These are phyloP conservation scores for Rhinophrynus dorsalis DNA, from an alignment of 2,797 vertebrate genomes.

Conservation along the genomic window DNA sequence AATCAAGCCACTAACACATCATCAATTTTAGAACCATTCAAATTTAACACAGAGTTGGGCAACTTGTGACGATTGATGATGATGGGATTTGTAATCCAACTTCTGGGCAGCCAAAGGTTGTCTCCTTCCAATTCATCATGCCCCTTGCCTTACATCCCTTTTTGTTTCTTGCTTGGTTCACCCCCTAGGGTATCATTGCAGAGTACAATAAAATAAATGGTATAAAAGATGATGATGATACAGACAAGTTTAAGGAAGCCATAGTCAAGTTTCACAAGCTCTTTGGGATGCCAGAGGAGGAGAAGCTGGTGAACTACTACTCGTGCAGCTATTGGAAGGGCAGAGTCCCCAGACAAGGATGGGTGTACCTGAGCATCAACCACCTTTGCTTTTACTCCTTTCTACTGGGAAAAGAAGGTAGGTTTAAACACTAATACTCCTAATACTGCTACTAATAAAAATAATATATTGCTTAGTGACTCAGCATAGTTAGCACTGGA, in stretches of 20 bases:
- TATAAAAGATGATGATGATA: conserved; percentile 92
- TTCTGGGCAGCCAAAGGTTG: no score
- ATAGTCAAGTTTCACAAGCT: conserved; percentile 90
- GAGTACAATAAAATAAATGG: conserved; percentile 96
- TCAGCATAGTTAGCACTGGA: no score
- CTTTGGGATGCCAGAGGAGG: conserved; percentile 95
- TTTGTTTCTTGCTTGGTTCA: no score
- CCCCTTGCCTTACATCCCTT: no score
- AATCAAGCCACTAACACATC: no score
- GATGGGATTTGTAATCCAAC: no score
- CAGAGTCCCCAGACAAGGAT: conserved; percentile 93
- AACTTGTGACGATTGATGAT: no score
- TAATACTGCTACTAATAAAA: no score
- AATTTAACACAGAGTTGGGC: no score
- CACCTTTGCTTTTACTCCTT: conserved; percentile 97
- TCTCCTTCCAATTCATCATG: no score
- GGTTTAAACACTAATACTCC: conserved; percentile 47
- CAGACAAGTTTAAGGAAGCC: conserved; percentile 95
- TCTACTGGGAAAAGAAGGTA: conserved; percentile 94
- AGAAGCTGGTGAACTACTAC: conserved; percentile 97
- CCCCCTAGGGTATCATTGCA: conserved; percentile 91
- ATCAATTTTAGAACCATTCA: no score
- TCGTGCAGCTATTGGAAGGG: conserved; percentile 99
- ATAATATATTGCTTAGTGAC: no score
- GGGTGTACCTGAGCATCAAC: conserved; percentile 98